phyloP scores from a whole-genome alignment of 2,797 vertebrate species.

The Zenarchopterus dispar region DNA sequence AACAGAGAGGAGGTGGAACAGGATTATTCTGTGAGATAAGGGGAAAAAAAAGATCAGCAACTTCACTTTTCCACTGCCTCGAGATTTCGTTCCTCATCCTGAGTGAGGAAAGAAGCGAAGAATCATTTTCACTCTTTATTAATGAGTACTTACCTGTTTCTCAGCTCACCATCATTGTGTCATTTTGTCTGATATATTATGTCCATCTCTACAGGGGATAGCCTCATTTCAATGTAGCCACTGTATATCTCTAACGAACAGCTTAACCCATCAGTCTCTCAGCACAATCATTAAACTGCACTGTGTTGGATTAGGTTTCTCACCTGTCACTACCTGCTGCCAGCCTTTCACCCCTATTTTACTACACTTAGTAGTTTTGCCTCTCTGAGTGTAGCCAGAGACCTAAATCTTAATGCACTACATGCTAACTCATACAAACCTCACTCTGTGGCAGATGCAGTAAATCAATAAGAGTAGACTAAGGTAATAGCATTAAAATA shows the following conservation, averaged over 20 bases:
- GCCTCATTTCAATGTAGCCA: constrained; percentile 12
- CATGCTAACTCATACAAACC: constrained; percentile 5
- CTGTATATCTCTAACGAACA: background rate
- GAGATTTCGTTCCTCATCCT: constrained; percentile 33
- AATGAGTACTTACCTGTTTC: constrained; percentile 52
- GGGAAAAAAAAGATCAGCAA: constrained; percentile 38
- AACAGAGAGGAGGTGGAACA: constrained; percentile 13
- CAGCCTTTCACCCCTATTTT: constrained; percentile 15
- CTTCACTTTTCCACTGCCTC: constrained; percentile 24
- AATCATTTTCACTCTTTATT: constrained; percentile 19
- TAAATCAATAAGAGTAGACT: constrained; percentile 28
- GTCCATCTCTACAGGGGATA: constrained; percentile 22
- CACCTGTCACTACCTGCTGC: constrained; percentile 35
- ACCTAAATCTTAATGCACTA: constrained; percentile 1
- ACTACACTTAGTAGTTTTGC: constrained; percentile 23
- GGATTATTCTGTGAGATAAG: constrained; percentile 44
- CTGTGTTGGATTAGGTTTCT: constrained; percentile 33
- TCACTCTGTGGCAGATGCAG: constrained; percentile 3
- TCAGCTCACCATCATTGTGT: constrained; percentile 21
- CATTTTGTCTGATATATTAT: constrained; percentile 39
- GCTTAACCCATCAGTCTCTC: background rate
- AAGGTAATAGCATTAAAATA: constrained; percentile 39
- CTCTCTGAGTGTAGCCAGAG: background rate
- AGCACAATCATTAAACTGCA: background rate
- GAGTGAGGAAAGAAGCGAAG: constrained; percentile 7